Base-by-base conservation (phyloP, 2,113 vertebrate species). In the Hippocampus mohnikei region DNA sequence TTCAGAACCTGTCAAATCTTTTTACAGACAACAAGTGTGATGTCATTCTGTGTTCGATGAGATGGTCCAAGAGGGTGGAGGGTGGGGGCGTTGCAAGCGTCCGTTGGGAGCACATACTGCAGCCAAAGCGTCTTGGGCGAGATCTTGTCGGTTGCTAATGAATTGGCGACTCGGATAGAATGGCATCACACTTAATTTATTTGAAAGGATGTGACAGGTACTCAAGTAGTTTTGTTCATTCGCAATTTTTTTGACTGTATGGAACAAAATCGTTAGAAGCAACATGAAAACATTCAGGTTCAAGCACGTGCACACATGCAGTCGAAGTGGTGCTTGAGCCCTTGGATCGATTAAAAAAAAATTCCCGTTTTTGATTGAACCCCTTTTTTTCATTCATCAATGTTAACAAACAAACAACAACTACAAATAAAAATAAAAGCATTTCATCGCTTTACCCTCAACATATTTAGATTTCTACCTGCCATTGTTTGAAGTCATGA, bases 111-210 rank as follows among this genome's bases (percentile, higher is more conserved):
- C 15, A 29, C 27, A 27, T 3, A 59, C 4, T 59, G 58, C 15
- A 59, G 23, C 58, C 58, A 29, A 69, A 59, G 68, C 61, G 80
- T 78, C 81, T 80, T 67, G 82, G 86, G 84, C 85, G 74, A 78
- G 60, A 77, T 80, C 84, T 81, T 90, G 82, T 87, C 87, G 86
- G 3, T 70, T 73, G 79, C 84, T 91, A 91, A 90, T 91, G 88
- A 92, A 91, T 85, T 81, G 83, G 87, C 86, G 87, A 82, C 80
- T 86, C 79, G 90, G 89, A 78, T 82, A 80, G 85, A 88, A 88
- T 84, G 82, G 83, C 86, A 80, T 88, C 83, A 81, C 74, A 81
- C 81, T 89, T 89, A 86, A 91, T 90, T 86, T 89, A 84, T 84
- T 87, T 89, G 83, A 91, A 53, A 75, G 79, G 87, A 85, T 82